Base-by-base conservation (phyloP, 2,888 invertebrate species). In the Aleiodes testaceus region DNA sequence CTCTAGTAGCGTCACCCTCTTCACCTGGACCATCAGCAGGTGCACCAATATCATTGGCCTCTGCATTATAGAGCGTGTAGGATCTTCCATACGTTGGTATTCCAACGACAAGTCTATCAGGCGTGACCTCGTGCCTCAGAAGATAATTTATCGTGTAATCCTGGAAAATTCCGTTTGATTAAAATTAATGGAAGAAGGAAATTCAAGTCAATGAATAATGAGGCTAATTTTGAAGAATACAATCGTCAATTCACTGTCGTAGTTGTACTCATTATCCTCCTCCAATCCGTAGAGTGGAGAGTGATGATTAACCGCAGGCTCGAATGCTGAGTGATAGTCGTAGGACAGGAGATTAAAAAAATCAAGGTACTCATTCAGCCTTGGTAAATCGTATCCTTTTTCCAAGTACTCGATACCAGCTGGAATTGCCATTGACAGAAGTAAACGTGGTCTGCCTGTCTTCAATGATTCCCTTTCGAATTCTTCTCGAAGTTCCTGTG, bases 391-490 rank as follows among this genome's bases (percentile, higher is more conserved):
- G 85, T 96, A 98, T 75, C 97, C 97, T 85, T 97, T 96, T 84
- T 96, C 94, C 78, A 97, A 94, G 84, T 97, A 96, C 85, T 97
- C 96, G 78, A 95, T 94, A 20, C 97, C 97, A 1, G 97, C 97
- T 0, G 97, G 97, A 36, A 97, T 96, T 11, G 97, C 97, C 93
- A 97, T 96, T 5, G 97, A 96, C 16, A 98, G 89, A 66, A 97
- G 89, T 42, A 97, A 90, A 75, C 93, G 87, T 0, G 94, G 90
- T 80, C 95, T 91, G 75, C 95, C 95, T 3, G 95, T 95, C 88
- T 95, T 94, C 76, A 92, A 91, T 0, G 95, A 91, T 85, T 98
- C 98, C 71, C 92, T 90, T 67, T 97, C 95, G 82, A 97, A 97
- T 84, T 97, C 97, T 79, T 95, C 93, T 1, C 97, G 90, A 59